A percentile compares a stretch with the other conserved stretches of the same genome.
Conservation (phyloP, 2,888 invertebrate species). For the Xylota segnis region DNA sequence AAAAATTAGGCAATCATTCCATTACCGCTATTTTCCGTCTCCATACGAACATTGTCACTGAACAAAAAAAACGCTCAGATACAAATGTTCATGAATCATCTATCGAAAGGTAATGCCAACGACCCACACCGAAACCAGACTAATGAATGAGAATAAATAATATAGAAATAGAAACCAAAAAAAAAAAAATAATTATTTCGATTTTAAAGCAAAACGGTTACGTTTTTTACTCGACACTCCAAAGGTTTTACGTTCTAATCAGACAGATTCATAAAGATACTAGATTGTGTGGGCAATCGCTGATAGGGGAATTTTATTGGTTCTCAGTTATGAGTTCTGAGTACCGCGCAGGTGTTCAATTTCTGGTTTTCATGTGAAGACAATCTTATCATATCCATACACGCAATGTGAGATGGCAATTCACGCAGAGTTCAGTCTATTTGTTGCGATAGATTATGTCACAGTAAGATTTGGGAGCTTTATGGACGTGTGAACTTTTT, state of each 20-base stretch:
- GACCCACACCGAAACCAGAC: background rate
- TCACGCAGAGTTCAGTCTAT: background rate
- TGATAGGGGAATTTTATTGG: background rate
- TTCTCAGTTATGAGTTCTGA: background rate
- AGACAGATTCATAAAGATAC: background rate
- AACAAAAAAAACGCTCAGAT: background rate
- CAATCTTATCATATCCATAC: constrained; percentile 18
- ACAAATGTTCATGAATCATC: background rate
- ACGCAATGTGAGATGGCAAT: background rate
- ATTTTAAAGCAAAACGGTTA: background rate
- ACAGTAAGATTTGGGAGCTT: background rate
- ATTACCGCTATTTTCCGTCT: background rate
- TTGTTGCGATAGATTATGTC: background rate
- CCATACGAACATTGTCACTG: background rate
- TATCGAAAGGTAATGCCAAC: background rate
- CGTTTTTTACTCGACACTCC: background rate
- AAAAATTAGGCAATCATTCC: background rate
- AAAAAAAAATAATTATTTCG: background rate
- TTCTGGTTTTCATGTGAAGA: background rate
- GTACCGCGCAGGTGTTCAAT: constrained; percentile 22
- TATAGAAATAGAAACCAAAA: background rate
- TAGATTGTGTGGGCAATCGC: background rate
- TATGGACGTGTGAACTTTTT: too few relatives aligned
- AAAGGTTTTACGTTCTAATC: constrained; percentile 11
- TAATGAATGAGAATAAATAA: background rate